Evolutionary conservation across 2,888 invertebrate species (phyloP).

Genomic region (Diarsia rubi): DNA sequence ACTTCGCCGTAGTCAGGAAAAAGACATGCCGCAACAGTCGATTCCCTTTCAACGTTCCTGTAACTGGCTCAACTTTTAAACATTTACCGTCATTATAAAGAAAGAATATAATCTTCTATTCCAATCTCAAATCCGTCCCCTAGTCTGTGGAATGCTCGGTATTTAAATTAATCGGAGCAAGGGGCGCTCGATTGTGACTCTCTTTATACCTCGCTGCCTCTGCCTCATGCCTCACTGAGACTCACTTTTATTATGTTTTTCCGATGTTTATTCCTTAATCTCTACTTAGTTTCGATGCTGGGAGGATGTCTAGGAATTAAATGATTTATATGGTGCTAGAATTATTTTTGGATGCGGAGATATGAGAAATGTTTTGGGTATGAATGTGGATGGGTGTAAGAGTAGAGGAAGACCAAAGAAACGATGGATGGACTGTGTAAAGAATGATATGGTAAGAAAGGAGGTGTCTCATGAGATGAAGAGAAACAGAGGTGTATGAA

Average conservation of each 20-base stretch:
- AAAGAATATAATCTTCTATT: background rate
- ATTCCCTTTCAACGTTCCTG: too few relatives aligned
- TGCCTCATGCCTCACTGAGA: background rate
- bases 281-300: conserved; percentile 12
- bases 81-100: background rate
- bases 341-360: too few relatives aligned
- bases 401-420: too few relatives aligned
- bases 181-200: conserved; percentile 56
- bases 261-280: conserved; percentile 52
- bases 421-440: too few relatives aligned
- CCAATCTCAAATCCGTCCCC: conserved; percentile 56
- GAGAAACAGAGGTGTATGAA: too few relatives aligned
- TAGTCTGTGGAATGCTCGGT: conserved; percentile 63
- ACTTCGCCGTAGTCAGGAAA: too few relatives aligned
- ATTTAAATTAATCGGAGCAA: conserved; percentile 72
- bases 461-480: too few relatives aligned
- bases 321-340: background rate
- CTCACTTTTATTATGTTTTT: conserved; percentile 50
- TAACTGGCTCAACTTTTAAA: too few relatives aligned
- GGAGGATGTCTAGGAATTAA: background rate
- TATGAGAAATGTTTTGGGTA: too few relatives aligned
- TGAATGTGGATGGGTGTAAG: too few relatives aligned
- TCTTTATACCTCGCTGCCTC: conserved; percentile 54
- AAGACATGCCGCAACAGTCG: too few relatives aligned
- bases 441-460: too few relatives aligned